phyloP scores from a whole-genome alignment of 2,797 vertebrate species.

The Thalassophryne amazonica region DNA sequence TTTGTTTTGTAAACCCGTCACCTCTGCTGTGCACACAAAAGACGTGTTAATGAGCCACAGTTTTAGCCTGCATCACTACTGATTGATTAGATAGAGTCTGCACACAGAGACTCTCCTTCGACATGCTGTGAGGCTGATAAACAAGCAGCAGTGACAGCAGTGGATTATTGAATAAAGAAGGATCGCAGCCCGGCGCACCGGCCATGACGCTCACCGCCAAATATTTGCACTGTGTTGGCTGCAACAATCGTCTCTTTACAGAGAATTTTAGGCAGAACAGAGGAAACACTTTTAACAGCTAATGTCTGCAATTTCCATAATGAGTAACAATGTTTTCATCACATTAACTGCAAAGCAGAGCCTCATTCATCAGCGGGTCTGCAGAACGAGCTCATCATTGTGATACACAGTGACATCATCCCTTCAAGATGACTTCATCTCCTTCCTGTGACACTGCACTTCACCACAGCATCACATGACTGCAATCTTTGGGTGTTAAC shows the following conservation, averaged over 20 bases:
- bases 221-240: conserved; percentile 5
- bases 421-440: conserved; percentile 28
- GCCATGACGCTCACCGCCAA: conserved; percentile 14
- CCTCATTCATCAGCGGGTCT: conserved; percentile 42
- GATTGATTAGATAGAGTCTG: conserved; percentile 25
- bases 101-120: neutral
- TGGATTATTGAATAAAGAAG: conserved; percentile 33
- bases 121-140: conserved; percentile 12
- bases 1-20: conserved; percentile 10
- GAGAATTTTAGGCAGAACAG: neutral
- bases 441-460: conserved; percentile 19
- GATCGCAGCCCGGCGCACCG: conserved; percentile 10
- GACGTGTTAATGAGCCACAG: neutral
- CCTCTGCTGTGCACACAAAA: conserved; percentile 9
- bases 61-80: neutral
- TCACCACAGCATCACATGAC: conserved; percentile 5
- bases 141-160: conserved; percentile 26
- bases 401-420: conserved; percentile 51
- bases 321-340: conserved; percentile 24
- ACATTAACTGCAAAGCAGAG: conserved; percentile 26
- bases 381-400: conserved; percentile 19
- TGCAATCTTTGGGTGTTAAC: conserved; percentile 14
- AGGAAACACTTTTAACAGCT: neutral
- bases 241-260: conserved; percentile 9
- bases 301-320: neutral